Evolutionary conservation across 2,888 invertebrate genomes (phyloP), one percentile per base, ranked within the genome.

Genomic region (Drosophila infuscata): DNA sequence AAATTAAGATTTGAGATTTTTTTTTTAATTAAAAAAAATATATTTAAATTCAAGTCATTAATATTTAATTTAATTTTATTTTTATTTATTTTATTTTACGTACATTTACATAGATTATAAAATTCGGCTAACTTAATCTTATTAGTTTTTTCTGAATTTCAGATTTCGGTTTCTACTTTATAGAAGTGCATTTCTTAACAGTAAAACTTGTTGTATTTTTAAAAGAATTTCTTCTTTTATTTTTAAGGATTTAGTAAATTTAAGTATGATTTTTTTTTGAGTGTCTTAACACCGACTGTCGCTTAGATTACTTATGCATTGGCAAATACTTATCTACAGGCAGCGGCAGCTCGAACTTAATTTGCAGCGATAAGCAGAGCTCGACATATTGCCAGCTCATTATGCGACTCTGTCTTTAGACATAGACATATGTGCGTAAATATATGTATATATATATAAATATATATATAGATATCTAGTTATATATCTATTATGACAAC

Each of bases 381-480:
- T 73, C 71, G 79, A 83, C 89, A 87, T 89, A 85, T 87, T 89
- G 84, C 84, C 82, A 74, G 83, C 84, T 89, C 89, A 87, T 85
- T 85, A 81, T 81, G 84, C 62, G 70, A 51, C 60, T n/a, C 29
- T 35, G n/a, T 17, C 20, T 54, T 5, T 15, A 12, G 8, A 9
- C 48, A 43, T 35, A 59, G 38, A 38, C 56, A 57, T 29, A 61
- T 57, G 57, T 25, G 20, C 5, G 3, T 20, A n/a, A n/a, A 7
- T n/a, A 9, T n/a, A 9, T n/a, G 17, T 25, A 25, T 25, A 25
- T 25, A 25, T 25, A 25, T 38, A 38, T 8, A 38, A 17, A 38
- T 3, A 17, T 33, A 35, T 54, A 38, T 36, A 38, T 51, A 25
- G 2, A 17, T 46, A 30, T 43, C n/a, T 56, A 53, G 38, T 54